phyloP scores from a whole-genome alignment of 1,140 invertebrate genomes.

The Anagrus nilaparvatae region DNA sequence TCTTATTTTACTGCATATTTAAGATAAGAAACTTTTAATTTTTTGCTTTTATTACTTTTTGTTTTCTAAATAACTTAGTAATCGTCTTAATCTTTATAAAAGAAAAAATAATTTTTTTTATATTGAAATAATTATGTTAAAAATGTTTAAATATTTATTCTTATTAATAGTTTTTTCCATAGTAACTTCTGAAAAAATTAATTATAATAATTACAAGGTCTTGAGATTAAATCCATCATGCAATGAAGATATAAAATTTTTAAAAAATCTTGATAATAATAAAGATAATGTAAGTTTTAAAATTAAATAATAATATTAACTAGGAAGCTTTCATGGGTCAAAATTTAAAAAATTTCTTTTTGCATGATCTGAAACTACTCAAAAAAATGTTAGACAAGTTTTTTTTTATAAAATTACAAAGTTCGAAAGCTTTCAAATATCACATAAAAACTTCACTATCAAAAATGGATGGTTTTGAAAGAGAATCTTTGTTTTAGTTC shows the following conservation, averaged over 20 bases:
- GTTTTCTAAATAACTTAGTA: too few species aligned
- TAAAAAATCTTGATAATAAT: constrained; percentile 29
- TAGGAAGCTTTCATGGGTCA: neutral
- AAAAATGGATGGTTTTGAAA: neutral
- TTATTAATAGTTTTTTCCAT: neutral
- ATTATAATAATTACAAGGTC: constrained; percentile 42
- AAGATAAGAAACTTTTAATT: too few species aligned
- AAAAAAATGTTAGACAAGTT: too few species aligned
- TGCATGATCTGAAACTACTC: too few species aligned
- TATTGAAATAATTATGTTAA: too few species aligned
- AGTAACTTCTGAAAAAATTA: constrained; percentile 20
- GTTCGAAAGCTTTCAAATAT: too few species aligned
- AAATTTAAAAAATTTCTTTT: neutral
- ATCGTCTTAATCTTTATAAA: too few species aligned
- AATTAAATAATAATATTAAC: neutral
- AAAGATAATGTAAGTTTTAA: constrained; percentile 15
- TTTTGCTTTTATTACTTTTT: too few species aligned
- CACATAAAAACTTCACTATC: neutral
- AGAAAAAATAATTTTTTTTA: too few species aligned
- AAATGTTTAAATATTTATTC: too few species aligned
- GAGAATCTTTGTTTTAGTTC: constrained; percentile 7
- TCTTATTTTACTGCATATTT: too few species aligned
- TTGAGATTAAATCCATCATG: constrained; percentile 38
- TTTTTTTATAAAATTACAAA: too few species aligned
- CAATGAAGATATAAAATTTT: constrained; percentile 27